Evolutionary conservation across 2,888 invertebrate genomes (phyloP).

Genomic region (Drosophila helvetica): DNA sequence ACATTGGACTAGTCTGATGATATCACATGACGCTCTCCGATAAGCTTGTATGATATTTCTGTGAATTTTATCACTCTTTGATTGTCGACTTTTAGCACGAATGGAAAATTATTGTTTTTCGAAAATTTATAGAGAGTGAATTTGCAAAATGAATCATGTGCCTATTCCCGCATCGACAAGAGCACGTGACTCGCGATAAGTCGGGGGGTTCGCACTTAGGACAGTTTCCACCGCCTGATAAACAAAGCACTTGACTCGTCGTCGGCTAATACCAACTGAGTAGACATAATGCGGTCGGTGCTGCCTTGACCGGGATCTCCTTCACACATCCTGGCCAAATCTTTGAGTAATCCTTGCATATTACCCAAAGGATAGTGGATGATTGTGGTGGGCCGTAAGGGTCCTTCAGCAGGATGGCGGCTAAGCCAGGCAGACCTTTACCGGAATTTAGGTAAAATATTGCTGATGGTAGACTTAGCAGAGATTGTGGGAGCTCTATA

Average conservation of each 20-base stretch:
- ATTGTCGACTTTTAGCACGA: background rate
- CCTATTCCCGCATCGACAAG: conserved; percentile 33
- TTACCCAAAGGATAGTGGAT: conserved; percentile 23
- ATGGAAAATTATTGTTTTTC: too few relatives aligned
- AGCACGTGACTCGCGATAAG: conserved; percentile 66
- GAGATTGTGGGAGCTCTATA: too few relatives aligned
- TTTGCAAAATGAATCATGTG: conserved; percentile 52
- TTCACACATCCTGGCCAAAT: conserved; percentile 23
- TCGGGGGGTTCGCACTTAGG: conserved; percentile 24
- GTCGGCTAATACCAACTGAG: conserved; percentile 30
- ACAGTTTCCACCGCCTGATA: conserved; percentile 63
- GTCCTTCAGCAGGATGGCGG: conserved; percentile 18
- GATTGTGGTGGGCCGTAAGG: background rate
- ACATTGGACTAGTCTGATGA: conserved; percentile 20
- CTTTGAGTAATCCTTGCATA: conserved; percentile 47
- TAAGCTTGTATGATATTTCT: background rate
- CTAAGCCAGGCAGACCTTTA: background rate
- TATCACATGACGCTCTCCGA: conserved; percentile 21
- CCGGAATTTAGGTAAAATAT: too few relatives aligned
- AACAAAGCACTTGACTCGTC: conserved; percentile 61
- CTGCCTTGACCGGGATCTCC: background rate
- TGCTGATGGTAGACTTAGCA: too few relatives aligned
- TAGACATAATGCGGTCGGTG: conserved; percentile 42
- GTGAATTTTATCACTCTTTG: background rate
- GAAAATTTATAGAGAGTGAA: conserved; percentile 26